Evolutionary conservation across 2,797 vertebrate genomes (phyloP).

Genomic region (Thamnophis elegans): DNA sequence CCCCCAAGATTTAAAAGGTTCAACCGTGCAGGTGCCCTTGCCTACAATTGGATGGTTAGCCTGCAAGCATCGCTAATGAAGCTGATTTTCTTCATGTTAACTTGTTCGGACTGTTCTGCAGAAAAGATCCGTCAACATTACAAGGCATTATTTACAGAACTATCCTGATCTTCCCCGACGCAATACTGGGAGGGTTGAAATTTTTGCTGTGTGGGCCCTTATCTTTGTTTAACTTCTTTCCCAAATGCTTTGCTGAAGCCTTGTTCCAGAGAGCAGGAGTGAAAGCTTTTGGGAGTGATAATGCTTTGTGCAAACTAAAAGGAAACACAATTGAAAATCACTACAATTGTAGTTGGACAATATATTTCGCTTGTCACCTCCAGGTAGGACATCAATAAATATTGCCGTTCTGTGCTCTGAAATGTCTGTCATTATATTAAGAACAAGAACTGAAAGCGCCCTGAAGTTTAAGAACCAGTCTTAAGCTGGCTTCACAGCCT

Average conservation of each 20-base stretch:
- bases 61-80: background rate
- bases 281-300: background rate
- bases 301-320: conserved; percentile 10
- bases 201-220: conserved; percentile 20
- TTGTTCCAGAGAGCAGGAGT: background rate
- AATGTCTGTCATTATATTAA: background rate
- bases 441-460: background rate
- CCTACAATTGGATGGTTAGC: background rate
- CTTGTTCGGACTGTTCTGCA: background rate
- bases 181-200: background rate
- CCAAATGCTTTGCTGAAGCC: background rate
- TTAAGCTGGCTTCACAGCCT: background rate
- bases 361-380: conserved; percentile 5
- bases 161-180: background rate
- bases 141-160: background rate
- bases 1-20: no score
- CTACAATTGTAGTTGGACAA: background rate
- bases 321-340: conserved; percentile 26
- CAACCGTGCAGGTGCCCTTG: background rate
- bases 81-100: background rate
- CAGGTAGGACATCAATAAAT: background rate
- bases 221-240: conserved; percentile 31
- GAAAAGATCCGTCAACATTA: conserved; percentile 13
- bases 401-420: background rate
- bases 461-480: background rate